phyloP scores from a whole-genome alignment of 2,113 vertebrate species.

The Tragelaphus scriptus region DNA sequence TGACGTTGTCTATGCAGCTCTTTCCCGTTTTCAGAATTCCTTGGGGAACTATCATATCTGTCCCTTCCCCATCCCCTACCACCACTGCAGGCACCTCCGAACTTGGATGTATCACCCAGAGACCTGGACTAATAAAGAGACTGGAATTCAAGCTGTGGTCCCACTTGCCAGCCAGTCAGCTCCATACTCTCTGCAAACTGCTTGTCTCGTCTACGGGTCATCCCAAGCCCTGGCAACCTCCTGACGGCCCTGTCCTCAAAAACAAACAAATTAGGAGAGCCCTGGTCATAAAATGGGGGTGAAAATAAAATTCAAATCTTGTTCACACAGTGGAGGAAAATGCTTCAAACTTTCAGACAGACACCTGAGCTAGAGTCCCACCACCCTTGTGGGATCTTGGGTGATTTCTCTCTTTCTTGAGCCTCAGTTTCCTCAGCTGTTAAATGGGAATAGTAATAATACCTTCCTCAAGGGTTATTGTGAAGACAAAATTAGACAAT shows the following conservation, averaged over 20 bases:
- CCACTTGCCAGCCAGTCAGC: neutral
- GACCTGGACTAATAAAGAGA: neutral
- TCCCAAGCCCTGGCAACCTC: neutral
- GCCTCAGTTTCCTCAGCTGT: neutral
- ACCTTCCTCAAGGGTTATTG: neutral
- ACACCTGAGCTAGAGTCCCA: neutral
- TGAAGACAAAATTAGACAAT: neutral
- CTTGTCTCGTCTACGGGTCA: neutral
- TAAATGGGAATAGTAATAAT: neutral
- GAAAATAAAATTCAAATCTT: neutral
- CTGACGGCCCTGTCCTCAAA: neutral
- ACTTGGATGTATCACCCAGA: neutral
- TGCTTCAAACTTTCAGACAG: neutral
- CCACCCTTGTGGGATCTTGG: neutral
- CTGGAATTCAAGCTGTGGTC: neutral
- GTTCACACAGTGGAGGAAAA: too few relatives aligned
- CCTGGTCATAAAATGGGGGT: too few relatives aligned
- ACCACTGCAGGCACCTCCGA: neutral
- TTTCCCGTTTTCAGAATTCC: slow-evolving; percentile 17
- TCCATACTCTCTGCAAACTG: neutral
- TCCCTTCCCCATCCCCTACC: neutral
- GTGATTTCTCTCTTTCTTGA: neutral
- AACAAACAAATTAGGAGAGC: neutral
- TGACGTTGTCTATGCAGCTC: neutral
- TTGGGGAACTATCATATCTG: neutral